Conservation (phyloP, 2,888 invertebrate species). For the Ormyrus thymus region DNA sequence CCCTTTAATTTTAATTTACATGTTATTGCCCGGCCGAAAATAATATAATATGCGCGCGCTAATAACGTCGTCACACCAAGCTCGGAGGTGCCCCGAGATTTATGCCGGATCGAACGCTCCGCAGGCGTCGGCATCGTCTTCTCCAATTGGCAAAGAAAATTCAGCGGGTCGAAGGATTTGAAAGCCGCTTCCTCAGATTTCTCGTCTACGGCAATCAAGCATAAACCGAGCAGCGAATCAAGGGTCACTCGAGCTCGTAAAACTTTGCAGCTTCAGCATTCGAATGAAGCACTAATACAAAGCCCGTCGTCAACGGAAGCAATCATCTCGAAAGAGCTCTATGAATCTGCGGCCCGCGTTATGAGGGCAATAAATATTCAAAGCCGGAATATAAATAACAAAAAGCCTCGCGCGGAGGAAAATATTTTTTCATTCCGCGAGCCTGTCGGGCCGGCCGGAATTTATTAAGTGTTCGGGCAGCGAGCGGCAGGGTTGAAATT, state of each 20-base stretch:
- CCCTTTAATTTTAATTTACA: conserved; percentile 50
- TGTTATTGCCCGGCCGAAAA: conserved; percentile 44
- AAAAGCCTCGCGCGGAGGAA: conserved; percentile 32
- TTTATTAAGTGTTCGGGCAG: conserved; percentile 42
- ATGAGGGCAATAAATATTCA: conserved; percentile 23
- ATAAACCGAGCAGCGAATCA: too few relatives aligned
- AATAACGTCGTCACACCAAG: conserved; percentile 22
- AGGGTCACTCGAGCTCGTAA: too few relatives aligned
- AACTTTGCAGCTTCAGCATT: too few relatives aligned
- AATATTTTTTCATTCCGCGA: conserved; percentile 47
- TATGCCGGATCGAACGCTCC: not conserved
- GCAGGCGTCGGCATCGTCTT: not conserved
- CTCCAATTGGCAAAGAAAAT: not conserved
- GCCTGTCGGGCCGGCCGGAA: conserved; percentile 11
- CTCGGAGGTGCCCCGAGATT: not conserved
- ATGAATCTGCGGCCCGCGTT: not conserved
- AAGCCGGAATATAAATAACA: conserved; percentile 29
- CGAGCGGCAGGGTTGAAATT: conserved; percentile 9
- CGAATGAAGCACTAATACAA: too few relatives aligned
- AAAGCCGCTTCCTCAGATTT: too few relatives aligned
- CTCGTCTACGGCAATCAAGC: too few relatives aligned
- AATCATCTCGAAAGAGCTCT: too few relatives aligned
- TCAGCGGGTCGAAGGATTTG: too few relatives aligned
- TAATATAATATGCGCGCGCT: conserved; percentile 24
- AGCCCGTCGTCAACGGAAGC: too few relatives aligned